Conservation (phyloP, 2,888 invertebrate species). For the Trissolcus japonicus region DNA sequence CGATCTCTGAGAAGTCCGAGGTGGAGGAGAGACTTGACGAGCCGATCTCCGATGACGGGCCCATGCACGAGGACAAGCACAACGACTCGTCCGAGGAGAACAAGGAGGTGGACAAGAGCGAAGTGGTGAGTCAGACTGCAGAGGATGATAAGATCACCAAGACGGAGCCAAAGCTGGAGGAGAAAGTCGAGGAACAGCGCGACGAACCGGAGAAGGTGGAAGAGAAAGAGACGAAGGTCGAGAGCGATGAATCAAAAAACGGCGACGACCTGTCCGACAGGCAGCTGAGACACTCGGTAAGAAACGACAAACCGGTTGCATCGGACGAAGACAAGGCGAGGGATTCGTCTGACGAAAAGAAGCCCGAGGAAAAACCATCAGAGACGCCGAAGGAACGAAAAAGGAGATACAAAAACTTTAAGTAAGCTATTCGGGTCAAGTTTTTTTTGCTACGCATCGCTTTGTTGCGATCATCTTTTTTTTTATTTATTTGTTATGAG, state of each 20-base stretch:
- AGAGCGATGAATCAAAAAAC: conserved; percentile 9
- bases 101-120: neutral
- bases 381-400: conserved; percentile 40
- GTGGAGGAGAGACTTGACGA: conserved; percentile 25
- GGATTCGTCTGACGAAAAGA: conserved; percentile 15
- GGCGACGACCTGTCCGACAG: conserved; percentile 20
- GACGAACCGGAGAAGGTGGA: neutral
- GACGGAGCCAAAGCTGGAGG: neutral
- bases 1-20: neutral
- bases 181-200: neutral
- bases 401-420: conserved; percentile 36
- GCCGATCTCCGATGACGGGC: conserved; percentile 26
- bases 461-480: neutral
- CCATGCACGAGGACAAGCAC: conserved; percentile 17
- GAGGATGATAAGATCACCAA: neutral
- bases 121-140: neutral
- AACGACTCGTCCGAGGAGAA: neutral
- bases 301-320: conserved; percentile 11
- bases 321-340: conserved; percentile 18
- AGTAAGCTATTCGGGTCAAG: conserved; percentile 10
- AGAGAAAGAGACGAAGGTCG: conserved; percentile 8
- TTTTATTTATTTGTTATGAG: neutral
- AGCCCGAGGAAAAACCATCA: conserved; percentile 28
- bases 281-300: conserved; percentile 23
- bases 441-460: neutral